Base-by-base conservation (phyloP, 2,888 invertebrate species). In the Spicauda simplicius region DNA sequence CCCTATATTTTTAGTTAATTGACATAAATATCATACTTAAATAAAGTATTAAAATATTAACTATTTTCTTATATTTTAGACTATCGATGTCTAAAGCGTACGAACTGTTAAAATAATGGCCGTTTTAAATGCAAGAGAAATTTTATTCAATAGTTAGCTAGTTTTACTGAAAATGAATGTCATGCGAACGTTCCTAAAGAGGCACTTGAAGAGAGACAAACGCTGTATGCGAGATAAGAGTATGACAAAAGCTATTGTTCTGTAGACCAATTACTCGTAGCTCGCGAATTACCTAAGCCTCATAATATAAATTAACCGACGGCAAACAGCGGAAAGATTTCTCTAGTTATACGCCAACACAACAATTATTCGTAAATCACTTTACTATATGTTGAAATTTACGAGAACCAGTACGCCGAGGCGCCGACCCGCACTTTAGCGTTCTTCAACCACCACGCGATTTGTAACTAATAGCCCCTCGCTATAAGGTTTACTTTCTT, bases 331-430 rank as follows among this genome's bases (percentile, higher is more conserved):
- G 92, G 91, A 93, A 93, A 93, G 92, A 93, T 93, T 92, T 92
- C 92, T 90, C 91, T 92, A 91, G 91, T 91, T 91, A 91, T 92
- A 93, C 90, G 86, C 90, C 90, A 92, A 89, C 91, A 92, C 88
- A 93, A 93, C 93, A 93, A 93, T 93, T 92, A 93, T 93, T 91
- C 93, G 93, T 93, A 93, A 93, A 93, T 93, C 93, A 93, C 93
- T 93, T 93, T 93, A 92, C 91, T 93, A 93, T 93, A 93, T 92
- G 93, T 91, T 92, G 91, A 91, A 93, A 93, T 91, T 93, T 93
- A 93, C 93, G 91, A 91, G 89, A 88, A 82, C 80, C 80, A 79
- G 83, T 78, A 76, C 76, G 81, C 74, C 74, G 83, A 79, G 81
- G 84, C 83, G 84, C 84, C 82, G 87, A 85, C 82, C 78, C 79